phyloP scores from a whole-genome alignment of 2,888 invertebrate species.

The Cryptocephalus moraei region DNA sequence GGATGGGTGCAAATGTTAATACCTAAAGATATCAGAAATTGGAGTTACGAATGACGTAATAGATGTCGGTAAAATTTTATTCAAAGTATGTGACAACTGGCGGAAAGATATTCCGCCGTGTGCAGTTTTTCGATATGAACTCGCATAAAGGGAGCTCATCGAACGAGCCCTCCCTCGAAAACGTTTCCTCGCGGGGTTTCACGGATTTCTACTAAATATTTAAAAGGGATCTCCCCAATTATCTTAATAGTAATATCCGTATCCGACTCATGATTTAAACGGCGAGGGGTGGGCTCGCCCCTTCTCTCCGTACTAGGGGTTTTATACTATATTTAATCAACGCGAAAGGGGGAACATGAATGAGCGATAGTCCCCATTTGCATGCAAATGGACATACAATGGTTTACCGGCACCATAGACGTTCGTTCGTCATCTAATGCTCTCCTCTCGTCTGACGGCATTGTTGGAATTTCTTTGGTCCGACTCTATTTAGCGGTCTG shows the following conservation, averaged over 20 bases:
- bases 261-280: conserved; percentile 34
- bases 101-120: too few species aligned
- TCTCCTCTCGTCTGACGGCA: conserved; percentile 8
- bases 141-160: too few species aligned
- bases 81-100: too few species aligned
- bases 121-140: too few species aligned
- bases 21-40: too few species aligned
- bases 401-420: conserved; percentile 29
- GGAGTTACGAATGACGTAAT: too few species aligned
- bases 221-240: conserved; percentile 23
- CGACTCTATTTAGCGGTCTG: conserved; percentile 3
- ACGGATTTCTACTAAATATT: conserved; percentile 1
- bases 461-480: conserved; percentile 10
- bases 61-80: too few species aligned
- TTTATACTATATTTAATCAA: conserved; percentile 31
- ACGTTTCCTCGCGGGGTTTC: not conserved
- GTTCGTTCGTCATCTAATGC: conserved; percentile 27
- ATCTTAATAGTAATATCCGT: conserved; percentile 36
- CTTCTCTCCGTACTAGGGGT: not conserved
- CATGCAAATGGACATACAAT: conserved; percentile 35
- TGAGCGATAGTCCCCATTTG: conserved; percentile 30
- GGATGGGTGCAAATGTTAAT: too few species aligned
- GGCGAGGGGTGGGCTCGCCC: not conserved
- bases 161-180: not conserved
- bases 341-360: conserved; percentile 27